Evolutionary conservation across 2,113 vertebrate genomes (phyloP).

Genomic region (Pelusios castaneus): DNA sequence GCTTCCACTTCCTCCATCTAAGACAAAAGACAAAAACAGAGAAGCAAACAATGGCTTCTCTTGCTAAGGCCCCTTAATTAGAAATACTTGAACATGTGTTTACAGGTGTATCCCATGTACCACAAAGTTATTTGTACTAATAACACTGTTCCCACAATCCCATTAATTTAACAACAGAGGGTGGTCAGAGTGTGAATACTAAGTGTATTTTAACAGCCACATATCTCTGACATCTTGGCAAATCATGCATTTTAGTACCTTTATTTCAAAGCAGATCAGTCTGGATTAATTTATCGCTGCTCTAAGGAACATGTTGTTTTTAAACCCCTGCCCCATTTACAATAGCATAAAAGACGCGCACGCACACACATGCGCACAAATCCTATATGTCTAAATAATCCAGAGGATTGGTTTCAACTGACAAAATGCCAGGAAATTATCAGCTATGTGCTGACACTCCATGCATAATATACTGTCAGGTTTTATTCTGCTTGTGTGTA

Average conservation of each 20-base stretch:
- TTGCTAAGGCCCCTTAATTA: not conserved
- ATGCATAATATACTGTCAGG: not conserved
- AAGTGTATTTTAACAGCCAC: not conserved
- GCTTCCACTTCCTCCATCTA: not conserved
- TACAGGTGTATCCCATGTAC: not conserved
- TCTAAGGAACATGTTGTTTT: not conserved
- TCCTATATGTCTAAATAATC: not conserved
- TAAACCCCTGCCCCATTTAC: not conserved
- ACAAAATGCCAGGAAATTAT: conserved; percentile 5
- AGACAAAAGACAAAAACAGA: not conserved
- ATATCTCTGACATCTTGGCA: not conserved
- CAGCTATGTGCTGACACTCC: not conserved
- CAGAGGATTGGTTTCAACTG: not conserved
- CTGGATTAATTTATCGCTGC: conserved; percentile 15
- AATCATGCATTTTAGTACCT: not conserved
- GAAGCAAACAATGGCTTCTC: not conserved
- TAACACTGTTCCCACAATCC: not conserved
- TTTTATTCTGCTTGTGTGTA: not conserved
- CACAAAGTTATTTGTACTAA: not conserved
- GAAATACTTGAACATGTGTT: not conserved
- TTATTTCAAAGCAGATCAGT: not conserved
- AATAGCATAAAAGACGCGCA: not conserved
- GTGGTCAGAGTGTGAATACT: not conserved
- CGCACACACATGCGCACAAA: not conserved
- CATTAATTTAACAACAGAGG: not conserved